phyloP scores from a whole-genome alignment of 35 echinoderm and acorn worm species.

The Holothuria glaberrima region DNA sequence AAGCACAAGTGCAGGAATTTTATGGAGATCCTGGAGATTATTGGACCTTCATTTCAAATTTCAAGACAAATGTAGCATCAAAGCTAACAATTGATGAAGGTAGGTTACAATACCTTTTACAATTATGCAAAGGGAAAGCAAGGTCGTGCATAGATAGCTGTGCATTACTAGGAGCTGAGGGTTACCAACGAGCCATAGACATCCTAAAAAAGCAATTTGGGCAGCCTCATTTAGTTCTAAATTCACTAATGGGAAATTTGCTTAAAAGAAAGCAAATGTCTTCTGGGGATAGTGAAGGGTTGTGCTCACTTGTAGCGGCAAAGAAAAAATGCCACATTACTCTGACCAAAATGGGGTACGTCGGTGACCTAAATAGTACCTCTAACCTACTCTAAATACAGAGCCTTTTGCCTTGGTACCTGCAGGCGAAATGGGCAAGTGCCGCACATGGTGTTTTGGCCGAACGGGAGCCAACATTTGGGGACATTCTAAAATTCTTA shows the following conservation, averaged over 20 bases:
- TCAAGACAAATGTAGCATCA: slow-evolving; percentile 49
- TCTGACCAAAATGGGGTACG: slow-evolving; percentile 36
- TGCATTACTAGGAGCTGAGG: background rate
- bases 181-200: slow-evolving; percentile 32
- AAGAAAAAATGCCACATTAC: slow-evolving; percentile 45
- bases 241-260: slow-evolving; percentile 10
- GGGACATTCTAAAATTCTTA: slow-evolving; percentile 20
- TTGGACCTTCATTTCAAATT: slow-evolving; percentile 49
- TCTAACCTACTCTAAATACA: slow-evolving; percentile 22
- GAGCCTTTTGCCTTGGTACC: background rate
- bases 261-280: slow-evolving; percentile 8
- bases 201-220: slow-evolving; percentile 49
- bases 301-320: slow-evolving; percentile 7
- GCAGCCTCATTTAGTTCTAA: slow-evolving; percentile 4
- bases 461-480: slow-evolving; percentile 25
- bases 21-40: slow-evolving; percentile 30
- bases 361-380: slow-evolving; percentile 29
- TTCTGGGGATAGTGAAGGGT: background rate
- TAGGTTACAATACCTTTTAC: slow-evolving; percentile 19
- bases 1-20: slow-evolving; percentile 14
- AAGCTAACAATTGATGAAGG: slow-evolving; percentile 13
- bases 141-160: slow-evolving; percentile 34
- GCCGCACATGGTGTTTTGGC: slow-evolving; percentile 15
- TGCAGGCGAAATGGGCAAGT: slow-evolving; percentile 43
- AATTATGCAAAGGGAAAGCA: slow-evolving; percentile 43